Conservation (phyloP, 2,797 vertebrate genomes). For the Pelobates cultripes region DNA sequence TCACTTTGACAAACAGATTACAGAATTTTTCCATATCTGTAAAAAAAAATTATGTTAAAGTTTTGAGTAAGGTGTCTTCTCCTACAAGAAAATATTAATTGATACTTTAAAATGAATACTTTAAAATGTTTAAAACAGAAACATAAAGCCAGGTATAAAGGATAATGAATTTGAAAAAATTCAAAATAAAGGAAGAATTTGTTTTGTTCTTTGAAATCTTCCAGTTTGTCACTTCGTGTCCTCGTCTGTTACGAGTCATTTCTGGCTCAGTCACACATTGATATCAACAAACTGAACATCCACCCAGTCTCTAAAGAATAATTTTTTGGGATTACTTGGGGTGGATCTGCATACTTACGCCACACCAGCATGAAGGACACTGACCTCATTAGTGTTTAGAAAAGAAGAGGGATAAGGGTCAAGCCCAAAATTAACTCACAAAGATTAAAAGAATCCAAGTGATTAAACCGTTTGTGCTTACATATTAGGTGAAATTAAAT, state of each 20-base stretch:
- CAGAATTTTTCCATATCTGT: too few species aligned
- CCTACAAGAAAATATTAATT: too few species aligned
- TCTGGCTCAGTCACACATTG: not conserved
- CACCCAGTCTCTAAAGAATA: conserved; percentile 36
- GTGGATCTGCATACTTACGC: conserved; percentile 19
- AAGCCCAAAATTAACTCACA: conserved; percentile 1
- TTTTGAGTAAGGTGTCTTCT: too few species aligned
- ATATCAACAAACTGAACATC: conserved; percentile 7
- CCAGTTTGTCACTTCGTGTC: not conserved
- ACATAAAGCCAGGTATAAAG: too few species aligned
- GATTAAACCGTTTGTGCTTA: too few species aligned
- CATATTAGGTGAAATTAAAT: too few species aligned
- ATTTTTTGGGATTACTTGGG: conserved; percentile 17
- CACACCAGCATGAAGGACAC: conserved; percentile 24
- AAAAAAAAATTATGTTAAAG: too few species aligned
- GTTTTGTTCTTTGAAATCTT: not conserved
- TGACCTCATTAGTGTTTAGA: conserved; percentile 33
- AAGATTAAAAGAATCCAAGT: not conserved
- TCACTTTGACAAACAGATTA: too few species aligned
- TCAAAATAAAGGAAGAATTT: not conserved
- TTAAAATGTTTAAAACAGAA: too few species aligned
- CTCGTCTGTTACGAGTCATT: not conserved
- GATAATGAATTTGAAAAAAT: too few species aligned
- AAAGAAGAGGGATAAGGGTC: conserved; percentile 8
- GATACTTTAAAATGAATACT: too few species aligned